These are phyloP conservation scores for Bombus huntii DNA, from an alignment of 1,140 invertebrate species.

Conservation along the genomic window DNA sequence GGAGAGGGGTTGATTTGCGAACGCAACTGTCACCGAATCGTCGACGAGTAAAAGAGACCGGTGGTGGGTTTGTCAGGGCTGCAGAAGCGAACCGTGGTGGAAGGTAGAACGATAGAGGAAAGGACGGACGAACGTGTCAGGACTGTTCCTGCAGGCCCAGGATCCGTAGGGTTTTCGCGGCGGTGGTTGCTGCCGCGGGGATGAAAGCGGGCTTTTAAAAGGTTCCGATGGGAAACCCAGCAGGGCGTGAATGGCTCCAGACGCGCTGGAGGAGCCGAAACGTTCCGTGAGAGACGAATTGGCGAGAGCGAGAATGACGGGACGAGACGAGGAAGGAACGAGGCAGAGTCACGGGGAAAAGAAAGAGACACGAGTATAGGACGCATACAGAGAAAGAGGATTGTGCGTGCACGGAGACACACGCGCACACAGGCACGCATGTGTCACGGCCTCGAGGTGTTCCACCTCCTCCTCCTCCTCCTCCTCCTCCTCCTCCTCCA, in stretches of 20 bases:
- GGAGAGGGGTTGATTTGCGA: slow-evolving; percentile 54
- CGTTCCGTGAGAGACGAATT: slow-evolving; percentile 48
- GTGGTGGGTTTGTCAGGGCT: too few relatives aligned
- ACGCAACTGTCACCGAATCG: slow-evolving; percentile 51
- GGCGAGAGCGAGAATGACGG: not conserved
- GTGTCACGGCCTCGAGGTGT: slow-evolving; percentile 55
- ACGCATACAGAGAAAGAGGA: not conserved
- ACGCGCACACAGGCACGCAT: slow-evolving; percentile 32
- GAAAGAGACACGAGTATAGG: not conserved
- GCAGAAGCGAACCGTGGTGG: not conserved
- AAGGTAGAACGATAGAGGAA: not conserved
- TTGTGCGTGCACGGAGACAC: slow-evolving; percentile 39
- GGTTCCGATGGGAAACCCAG: slow-evolving; percentile 74
- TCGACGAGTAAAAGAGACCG: slow-evolving; percentile 22
- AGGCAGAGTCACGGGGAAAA: not conserved
- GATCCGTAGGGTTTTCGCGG: slow-evolving; percentile 69
- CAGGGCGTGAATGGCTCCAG: slow-evolving; percentile 72
- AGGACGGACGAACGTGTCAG: slow-evolving; percentile 39
- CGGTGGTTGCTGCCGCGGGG: slow-evolving; percentile 66
- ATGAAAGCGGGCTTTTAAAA: slow-evolving; percentile 76
- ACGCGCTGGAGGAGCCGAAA: slow-evolving; percentile 65
- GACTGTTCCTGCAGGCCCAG: slow-evolving; percentile 41
- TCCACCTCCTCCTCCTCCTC: slow-evolving; percentile 11
- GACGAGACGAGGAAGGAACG: not conserved
- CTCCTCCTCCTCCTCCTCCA: not conserved